A percentile compares a stretch with the other conserved stretches of the same genome.
phyloP scores from a whole-genome alignment of 37 sponge, comb jelly and placozoan species.

The Sycon ciliatum region DNA sequence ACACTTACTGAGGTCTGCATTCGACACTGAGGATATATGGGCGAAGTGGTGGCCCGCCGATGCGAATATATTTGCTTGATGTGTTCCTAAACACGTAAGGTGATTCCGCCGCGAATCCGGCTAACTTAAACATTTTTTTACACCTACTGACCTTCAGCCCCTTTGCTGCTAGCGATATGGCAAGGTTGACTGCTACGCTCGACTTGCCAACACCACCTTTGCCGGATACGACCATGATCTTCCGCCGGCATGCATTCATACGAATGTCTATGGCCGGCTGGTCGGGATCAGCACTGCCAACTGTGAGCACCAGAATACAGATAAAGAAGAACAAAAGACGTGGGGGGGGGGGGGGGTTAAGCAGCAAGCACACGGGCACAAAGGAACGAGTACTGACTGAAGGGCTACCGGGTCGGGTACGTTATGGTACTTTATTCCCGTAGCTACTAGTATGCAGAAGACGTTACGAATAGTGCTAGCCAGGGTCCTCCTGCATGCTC shows the following conservation, averaged over 20 bases:
- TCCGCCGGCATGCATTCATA: slow-evolving; percentile 73
- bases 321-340: not conserved
- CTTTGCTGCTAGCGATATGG: slow-evolving; percentile 49
- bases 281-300: slow-evolving; percentile 57
- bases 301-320: not conserved
- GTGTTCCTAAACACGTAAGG: too few species aligned
- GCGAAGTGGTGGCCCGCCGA: too few species aligned
- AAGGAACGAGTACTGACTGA: not conserved
- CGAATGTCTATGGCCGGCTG: slow-evolving; percentile 77
- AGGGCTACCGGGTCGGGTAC: too few species aligned
- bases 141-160: slow-evolving; percentile 51
- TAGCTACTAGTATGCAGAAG: too few species aligned
- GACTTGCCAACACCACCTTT: slow-evolving; percentile 96
- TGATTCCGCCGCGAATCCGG: too few species aligned
- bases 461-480: too few species aligned
- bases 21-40: too few species aligned
- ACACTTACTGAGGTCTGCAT: not conserved
- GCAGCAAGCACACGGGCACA: not conserved
- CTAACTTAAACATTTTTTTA: too few species aligned
- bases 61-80: too few species aligned
- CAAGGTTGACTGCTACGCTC: slow-evolving; percentile 51
- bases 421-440: too few species aligned
- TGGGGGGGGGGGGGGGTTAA: not conserved
- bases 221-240: slow-evolving; percentile 70
- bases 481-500: too few species aligned